Evolutionary conservation across 1,140 invertebrate species (phyloP), one percentile per base, ranked within the genome.

Genomic region (Leucophenga varia): DNA sequence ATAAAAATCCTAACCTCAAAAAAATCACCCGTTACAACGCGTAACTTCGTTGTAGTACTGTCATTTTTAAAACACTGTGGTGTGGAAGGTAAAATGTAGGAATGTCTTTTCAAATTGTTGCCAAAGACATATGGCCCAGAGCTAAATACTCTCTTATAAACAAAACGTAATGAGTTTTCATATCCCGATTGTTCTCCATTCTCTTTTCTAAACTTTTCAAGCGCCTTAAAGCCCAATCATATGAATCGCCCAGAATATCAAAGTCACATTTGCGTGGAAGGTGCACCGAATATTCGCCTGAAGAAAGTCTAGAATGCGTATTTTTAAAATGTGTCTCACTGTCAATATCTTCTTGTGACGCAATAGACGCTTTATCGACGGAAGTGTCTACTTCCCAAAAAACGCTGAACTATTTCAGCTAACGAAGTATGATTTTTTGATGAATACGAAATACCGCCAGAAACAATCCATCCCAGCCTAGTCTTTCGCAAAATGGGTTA

Each of bases 31-130:
- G n/a, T n/a, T n/a, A 37, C 54, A 7, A 38, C 49, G 31, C 19
- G 41, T 14, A 54, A 41, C 37, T 59, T 61, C 1, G 59, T 64
- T 10, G 57, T 52, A 8, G 45, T 41, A 17, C 52, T 57, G 5
- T 51, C 22, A 12, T 10, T 8, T 9, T 57, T 4, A 34, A 17
- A 12, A 51, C 48, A 21, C 47, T 54, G 37, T 51, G 48, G 41
- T 54, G 52, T 7, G 47, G 41, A 19, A 53, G 39, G 39, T 28
- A 53, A 44, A 32, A 39, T 10, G 31, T 42, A 7, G 36, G 31
- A n/a, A 13, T 22, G 10, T 3, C 9, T 30, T 28, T 6, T 30
- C 20, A 20, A 9, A 9, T 8, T n/a, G n/a, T n/a, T n/a, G 22
- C 17, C n/a, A 12, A 31, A 8, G 41, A 51, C 42, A 36, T 31